Percentiles rank a stretch among this genome's conserved stretches.
Conservation (phyloP, 35 echinoderm and acorn worm species). For the Ophioderma brevispina region DNA sequence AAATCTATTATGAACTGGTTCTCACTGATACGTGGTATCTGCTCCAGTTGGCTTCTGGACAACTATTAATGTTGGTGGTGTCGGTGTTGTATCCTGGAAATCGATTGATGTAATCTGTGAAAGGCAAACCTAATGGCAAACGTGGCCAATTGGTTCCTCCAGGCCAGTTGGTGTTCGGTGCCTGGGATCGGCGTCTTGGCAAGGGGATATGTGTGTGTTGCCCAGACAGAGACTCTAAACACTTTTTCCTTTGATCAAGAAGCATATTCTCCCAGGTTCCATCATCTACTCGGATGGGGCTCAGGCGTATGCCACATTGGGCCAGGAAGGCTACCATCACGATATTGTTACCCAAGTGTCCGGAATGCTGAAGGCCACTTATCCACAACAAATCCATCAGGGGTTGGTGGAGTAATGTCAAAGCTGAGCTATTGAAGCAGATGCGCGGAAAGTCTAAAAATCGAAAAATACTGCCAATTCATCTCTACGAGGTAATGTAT, state of each 20-base stretch:
- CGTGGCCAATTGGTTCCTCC: neutral
- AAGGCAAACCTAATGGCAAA: constrained; percentile 31
- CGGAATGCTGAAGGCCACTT: neutral
- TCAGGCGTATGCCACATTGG: neutral
- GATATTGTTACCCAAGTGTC: neutral
- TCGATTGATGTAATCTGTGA: constrained; percentile 17
- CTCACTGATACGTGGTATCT: neutral
- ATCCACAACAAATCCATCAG: constrained; percentile 11
- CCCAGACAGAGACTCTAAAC: neutral
- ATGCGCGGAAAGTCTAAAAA: neutral
- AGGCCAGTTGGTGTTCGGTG: constrained; percentile 32
- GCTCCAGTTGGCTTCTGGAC: neutral
- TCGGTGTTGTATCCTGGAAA: neutral
- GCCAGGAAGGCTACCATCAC: constrained; percentile 10
- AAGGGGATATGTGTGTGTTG: neutral
- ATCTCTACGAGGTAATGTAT: constrained; percentile 6
- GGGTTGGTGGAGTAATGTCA: neutral
- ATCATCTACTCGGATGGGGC: constrained; percentile 30
- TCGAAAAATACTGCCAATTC: neutral
- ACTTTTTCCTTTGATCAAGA: constrained; percentile 19
- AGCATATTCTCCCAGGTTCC: constrained; percentile 8
- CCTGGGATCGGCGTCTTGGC: neutral
- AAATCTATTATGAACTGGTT: neutral
- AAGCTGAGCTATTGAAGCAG: constrained; percentile 1
- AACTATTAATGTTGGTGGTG: constrained; percentile 23